Percentiles rank a stretch among this genome's conserved stretches.
Evolutionary conservation across 2,797 vertebrate species (phyloP).

Genomic region (Acestrorhynchus altus): DNA sequence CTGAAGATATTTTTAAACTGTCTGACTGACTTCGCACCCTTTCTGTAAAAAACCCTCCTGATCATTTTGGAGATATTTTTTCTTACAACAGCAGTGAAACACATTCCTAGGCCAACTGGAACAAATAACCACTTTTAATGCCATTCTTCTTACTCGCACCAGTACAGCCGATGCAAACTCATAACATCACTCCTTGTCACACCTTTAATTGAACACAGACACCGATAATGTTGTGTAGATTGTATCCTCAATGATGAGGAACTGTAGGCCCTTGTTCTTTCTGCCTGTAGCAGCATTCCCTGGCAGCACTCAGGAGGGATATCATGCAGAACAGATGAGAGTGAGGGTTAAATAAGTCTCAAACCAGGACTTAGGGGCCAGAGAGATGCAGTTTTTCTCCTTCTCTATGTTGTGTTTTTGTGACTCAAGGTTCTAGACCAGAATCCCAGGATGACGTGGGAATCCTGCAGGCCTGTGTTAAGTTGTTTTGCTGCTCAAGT

Average conservation of each 20-base stretch:
- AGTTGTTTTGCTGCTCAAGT: constrained; percentile 25
- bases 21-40: background rate
- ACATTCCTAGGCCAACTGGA: background rate
- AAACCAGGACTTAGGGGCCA: constrained; percentile 9
- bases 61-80: background rate
- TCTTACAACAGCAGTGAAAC: background rate
- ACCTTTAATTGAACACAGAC: constrained; percentile 51
- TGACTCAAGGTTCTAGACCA: background rate
- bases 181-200: constrained; percentile 14
- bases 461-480: background rate
- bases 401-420: constrained; percentile 1
- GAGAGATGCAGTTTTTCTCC: constrained; percentile 60
- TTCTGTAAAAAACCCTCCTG: background rate
- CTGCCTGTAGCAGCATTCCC: constrained; percentile 59
- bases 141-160: background rate
- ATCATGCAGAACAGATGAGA: constrained; percentile 53
- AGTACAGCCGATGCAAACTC: constrained; percentile 8
- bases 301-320: constrained; percentile 60
- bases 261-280: constrained; percentile 61
- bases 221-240: constrained; percentile 33
- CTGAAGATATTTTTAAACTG: background rate
- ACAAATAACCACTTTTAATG: constrained; percentile 16
- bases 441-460: constrained; percentile 5
- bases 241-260: constrained; percentile 65
- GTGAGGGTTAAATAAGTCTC: constrained; percentile 5